phyloP scores from a whole-genome alignment of 2,888 invertebrate species.

The Orthosia cruda region DNA sequence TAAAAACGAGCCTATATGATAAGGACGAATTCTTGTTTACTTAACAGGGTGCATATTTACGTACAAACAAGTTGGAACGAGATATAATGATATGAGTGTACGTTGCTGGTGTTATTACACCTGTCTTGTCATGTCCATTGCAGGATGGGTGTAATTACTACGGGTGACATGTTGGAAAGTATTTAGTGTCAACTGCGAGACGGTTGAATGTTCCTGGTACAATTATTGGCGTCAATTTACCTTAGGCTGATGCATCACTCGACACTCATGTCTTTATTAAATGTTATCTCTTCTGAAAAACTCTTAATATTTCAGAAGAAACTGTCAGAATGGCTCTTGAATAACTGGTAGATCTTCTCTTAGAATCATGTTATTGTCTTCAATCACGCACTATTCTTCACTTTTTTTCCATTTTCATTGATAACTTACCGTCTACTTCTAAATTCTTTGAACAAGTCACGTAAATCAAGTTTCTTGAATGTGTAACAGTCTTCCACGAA shows the following conservation, averaged over 20 bases:
- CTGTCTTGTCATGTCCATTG: slow-evolving; percentile 48
- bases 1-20: slow-evolving; percentile 50
- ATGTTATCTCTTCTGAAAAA: not conserved
- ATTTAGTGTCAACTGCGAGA: slow-evolving; percentile 44
- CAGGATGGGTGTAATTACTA: slow-evolving; percentile 46
- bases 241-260: slow-evolving; percentile 19
- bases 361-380: not conserved
- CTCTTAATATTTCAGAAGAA: slow-evolving; percentile 1
- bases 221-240: slow-evolving; percentile 27
- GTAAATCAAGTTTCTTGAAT: slow-evolving; percentile 6
- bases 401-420: not conserved
- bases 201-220: slow-evolving; percentile 13
- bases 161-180: slow-evolving; percentile 13
- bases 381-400: not conserved
- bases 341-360: too few relatives aligned
- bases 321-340: not conserved
- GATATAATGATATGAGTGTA: slow-evolving; percentile 44
- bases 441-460: slow-evolving; percentile 1
- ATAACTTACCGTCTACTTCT: not conserved
- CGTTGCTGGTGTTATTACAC: slow-evolving; percentile 39
- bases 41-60: slow-evolving; percentile 47
- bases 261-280: slow-evolving; percentile 23
- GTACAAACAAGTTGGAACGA: slow-evolving; percentile 34
- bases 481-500: slow-evolving; percentile 1
- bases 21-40: slow-evolving; percentile 64